Evolutionary conservation across 2,113 vertebrate species (phyloP).

Genomic region (Gymnobelideus leadbeateri): DNA sequence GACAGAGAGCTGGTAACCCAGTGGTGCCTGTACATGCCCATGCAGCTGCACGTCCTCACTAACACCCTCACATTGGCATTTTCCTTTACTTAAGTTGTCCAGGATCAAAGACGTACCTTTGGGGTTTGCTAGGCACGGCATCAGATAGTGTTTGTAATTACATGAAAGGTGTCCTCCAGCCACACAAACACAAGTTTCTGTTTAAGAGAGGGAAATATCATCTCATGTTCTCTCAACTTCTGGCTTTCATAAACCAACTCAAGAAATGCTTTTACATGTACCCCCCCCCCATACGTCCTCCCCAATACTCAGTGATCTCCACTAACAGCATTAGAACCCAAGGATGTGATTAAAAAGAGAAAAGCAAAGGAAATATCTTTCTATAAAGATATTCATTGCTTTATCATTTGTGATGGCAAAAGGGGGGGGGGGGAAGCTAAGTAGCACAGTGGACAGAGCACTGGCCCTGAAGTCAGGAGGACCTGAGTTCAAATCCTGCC

Average conservation of each 20-base stretch:
- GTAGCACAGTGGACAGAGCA: too few species aligned
- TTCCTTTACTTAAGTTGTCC: background rate
- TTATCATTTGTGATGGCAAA: background rate
- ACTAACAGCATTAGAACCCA: background rate
- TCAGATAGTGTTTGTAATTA: conserved; percentile 18
- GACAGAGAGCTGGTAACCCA: background rate
- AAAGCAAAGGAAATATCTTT: background rate
- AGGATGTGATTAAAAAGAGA: background rate
- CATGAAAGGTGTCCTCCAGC: conserved; percentile 1
- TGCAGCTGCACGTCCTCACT: background rate
- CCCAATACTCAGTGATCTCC: background rate
- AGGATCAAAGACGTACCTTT: conserved; percentile 24
- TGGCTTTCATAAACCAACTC: background rate
- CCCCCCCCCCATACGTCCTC: too few species aligned
- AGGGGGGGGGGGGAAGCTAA: too few species aligned
- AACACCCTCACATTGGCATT: background rate
- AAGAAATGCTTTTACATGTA: background rate
- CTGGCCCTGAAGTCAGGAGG: background rate
- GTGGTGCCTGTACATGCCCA: background rate
- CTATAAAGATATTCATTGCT: background rate
- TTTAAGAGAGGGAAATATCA: conserved; percentile 35
- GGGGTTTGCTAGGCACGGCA: conserved; percentile 6
- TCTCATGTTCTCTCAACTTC: conserved; percentile 36
- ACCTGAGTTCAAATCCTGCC: background rate
- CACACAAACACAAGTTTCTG: conserved; percentile 31